Evolutionary conservation across 2,797 vertebrate genomes (phyloP).

Genomic region (Alca torda): DNA sequence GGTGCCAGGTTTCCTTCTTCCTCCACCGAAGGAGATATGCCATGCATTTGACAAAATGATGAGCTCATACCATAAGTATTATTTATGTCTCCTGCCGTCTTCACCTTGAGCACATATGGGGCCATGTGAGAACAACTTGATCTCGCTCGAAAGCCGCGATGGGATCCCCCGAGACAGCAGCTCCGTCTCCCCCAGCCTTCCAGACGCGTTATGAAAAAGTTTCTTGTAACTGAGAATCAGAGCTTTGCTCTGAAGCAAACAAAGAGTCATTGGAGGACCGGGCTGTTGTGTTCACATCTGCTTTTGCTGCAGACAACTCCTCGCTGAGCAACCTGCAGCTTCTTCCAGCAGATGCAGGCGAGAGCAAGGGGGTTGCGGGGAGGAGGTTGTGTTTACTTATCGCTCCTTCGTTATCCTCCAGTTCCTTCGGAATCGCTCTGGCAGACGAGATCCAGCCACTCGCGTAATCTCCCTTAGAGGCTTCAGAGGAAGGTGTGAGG

Average conservation of each 20-base stretch:
- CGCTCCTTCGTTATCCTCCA: neutral
- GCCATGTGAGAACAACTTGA: neutral
- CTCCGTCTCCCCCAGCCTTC: neutral
- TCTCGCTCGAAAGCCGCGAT: neutral
- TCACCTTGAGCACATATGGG: conserved; percentile 14
- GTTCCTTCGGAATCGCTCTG: neutral
- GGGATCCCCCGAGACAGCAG: neutral
- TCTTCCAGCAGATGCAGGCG: neutral
- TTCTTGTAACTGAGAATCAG: neutral
- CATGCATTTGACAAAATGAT: neutral
- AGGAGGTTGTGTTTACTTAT: neutral
- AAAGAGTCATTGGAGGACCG: neutral
- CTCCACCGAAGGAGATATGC: neutral
- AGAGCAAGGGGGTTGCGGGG: neutral
- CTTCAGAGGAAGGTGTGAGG: neutral
- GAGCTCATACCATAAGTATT: neutral
- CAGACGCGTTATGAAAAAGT: neutral
- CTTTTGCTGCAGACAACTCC: neutral
- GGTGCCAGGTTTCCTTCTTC: neutral
- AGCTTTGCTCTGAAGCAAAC: neutral
- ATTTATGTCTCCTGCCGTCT: neutral
- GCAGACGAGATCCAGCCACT: neutral
- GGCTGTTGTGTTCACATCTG: neutral
- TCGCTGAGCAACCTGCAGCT: neutral
- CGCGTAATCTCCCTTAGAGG: neutral